These are phyloP conservation scores for Calonectris borealis DNA, from an alignment of 2,113 vertebrate species.

Conservation along the genomic window DNA sequence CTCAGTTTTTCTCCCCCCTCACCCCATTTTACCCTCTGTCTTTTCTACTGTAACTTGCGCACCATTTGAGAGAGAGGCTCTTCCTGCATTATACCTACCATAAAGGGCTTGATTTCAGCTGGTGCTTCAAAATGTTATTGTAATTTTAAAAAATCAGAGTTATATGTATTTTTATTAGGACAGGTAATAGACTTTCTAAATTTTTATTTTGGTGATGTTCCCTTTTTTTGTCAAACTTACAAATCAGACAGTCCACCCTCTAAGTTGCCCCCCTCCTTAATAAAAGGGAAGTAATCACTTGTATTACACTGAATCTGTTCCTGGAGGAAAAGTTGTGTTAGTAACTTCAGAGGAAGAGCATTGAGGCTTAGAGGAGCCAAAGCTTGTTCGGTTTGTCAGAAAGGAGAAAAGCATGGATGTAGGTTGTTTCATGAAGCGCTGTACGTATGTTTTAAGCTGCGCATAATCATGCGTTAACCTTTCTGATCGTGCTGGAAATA, in stretches of 20 bases:
- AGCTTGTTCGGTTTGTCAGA: background rate
- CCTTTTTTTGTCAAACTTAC: background rate
- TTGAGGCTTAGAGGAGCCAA: background rate
- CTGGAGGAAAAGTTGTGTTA: background rate
- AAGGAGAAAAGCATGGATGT: background rate
- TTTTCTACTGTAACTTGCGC: background rate
- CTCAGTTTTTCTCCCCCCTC: background rate
- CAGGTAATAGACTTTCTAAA: background rate
- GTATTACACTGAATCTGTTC: background rate
- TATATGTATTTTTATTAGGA: background rate
- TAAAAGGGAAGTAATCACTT: background rate
- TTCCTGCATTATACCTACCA: background rate
- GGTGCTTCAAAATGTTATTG: background rate
- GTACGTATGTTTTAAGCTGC: background rate
- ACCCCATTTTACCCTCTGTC: background rate
- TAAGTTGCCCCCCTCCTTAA: background rate
- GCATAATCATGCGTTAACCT: background rate
- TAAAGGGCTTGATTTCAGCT: background rate
- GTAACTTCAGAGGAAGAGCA: background rate
- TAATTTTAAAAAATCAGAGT: background rate
- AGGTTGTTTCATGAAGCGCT: background rate
- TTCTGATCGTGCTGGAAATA: background rate
- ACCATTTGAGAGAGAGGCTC: background rate
- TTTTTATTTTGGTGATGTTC: background rate
- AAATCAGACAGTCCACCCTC: background rate